Conservation (phyloP, 2,113 vertebrate species). For the Paramisgurnus dabryanus region DNA sequence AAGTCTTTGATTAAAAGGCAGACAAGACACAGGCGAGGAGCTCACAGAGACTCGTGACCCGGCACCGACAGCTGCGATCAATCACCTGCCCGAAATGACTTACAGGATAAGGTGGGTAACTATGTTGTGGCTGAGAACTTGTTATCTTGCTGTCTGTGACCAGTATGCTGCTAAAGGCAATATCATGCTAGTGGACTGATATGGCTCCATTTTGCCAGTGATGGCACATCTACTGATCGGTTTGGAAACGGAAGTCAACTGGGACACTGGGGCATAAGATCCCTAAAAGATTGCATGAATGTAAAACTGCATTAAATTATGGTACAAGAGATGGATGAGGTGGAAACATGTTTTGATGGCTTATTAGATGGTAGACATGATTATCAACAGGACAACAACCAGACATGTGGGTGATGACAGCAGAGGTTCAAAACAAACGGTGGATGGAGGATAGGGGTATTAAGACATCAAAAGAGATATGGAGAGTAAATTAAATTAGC, state of each 20-base stretch:
- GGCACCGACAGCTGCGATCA: conserved; percentile 37
- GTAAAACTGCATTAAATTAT: not conserved
- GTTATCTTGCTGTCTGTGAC: not conserved
- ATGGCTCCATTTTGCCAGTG: too few species aligned
- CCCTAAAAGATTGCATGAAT: not conserved
- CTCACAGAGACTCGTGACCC: conserved; percentile 8
- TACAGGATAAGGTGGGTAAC: not conserved
- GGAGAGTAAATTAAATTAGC: not conserved
- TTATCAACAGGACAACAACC: not conserved
- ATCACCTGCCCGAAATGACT: conserved; percentile 6
- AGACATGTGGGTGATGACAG: not conserved
- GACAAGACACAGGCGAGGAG: conserved; percentile 9
- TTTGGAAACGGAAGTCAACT: too few species aligned
- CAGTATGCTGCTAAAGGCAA: too few species aligned
- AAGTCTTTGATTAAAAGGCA: conserved; percentile 36
- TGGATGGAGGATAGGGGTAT: not conserved
- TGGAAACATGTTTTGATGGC: not conserved
- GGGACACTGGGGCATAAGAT: too few species aligned
- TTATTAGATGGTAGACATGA: not conserved
- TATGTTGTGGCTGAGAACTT: not conserved
- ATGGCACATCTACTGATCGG: too few species aligned
- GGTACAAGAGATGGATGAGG: not conserved
- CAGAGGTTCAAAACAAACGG: not conserved
- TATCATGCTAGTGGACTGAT: too few species aligned
- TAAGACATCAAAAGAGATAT: not conserved